Base-by-base conservation (phyloP, 2,888 invertebrate genomes). In the Zygothrica quintamaculata region DNA sequence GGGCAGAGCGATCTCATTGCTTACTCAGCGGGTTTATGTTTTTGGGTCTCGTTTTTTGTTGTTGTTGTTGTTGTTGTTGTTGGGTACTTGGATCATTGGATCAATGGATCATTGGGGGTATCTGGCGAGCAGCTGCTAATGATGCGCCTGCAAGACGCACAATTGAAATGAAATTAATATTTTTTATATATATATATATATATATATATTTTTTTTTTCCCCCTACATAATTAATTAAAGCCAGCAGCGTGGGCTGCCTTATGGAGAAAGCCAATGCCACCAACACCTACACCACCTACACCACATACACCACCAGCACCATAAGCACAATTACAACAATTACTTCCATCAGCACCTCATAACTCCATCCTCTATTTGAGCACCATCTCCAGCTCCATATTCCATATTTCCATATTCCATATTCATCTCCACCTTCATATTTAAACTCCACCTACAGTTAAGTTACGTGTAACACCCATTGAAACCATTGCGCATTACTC, bases 141-240 rank as follows among this genome's bases (percentile, higher is more conserved):
- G 87, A 87, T 82, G 87, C 76, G 67, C 65, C 60, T 67, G 78
- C 31, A 18, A 55, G 56, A 65, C 56, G 57, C 77, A 79, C 87
- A 88, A 88, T 88, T 86, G 88, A 80, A 88, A 74, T 73, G 70
- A 87, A 86, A 86, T 86, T 86, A 84, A 84, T 88, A 71, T 86
- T 77, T 51, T n/a, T n/a, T n/a, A n/a, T n/a, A n/a, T n/a, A n/a
- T n/a, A n/a, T n/a, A n/a, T n/a, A n/a, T n/a, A n/a, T n/a, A 11
- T 7, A 11, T 4, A 11, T 34, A 7, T 34, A 7, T 34, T 34
- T 12, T 34, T 34, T 12, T 12, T 34, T 12, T 34, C n/a, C n/a
- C 34, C 55, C 68, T 69, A 77, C 67, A 87, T 84, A 86, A 86
- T 84, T 84, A 86, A 84, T 84, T 84, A 74, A 84, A 55, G 64